phyloP scores from a whole-genome alignment of 1,140 invertebrate species.

The Drosophila oshimai region DNA sequence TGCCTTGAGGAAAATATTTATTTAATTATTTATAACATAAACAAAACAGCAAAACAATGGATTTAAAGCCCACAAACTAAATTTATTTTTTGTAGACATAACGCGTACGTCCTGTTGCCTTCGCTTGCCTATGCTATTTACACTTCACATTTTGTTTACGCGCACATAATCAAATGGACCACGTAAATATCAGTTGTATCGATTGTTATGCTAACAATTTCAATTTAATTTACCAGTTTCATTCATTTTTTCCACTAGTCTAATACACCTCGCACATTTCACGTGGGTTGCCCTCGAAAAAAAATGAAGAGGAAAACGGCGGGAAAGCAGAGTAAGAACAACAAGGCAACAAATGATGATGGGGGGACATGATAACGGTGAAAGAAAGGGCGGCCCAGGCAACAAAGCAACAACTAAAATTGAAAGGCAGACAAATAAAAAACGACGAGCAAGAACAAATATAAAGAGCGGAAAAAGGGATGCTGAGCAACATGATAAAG shows the following conservation, averaged over 20 bases:
- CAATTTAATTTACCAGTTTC: background rate
- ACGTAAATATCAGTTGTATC: background rate
- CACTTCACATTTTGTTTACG: background rate
- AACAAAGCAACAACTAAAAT: slow-evolving; percentile 45
- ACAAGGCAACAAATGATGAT: slow-evolving; percentile 18
- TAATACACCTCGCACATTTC: slow-evolving; percentile 10
- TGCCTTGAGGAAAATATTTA: too few species aligned
- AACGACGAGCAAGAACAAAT: slow-evolving; percentile 18
- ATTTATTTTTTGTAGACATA: background rate
- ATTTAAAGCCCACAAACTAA: background rate
- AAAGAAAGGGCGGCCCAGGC: background rate
- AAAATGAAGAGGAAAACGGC: background rate
- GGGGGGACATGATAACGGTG: background rate
- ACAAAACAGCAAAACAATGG: too few species aligned
- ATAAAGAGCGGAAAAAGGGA: slow-evolving; percentile 10
- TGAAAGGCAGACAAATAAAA: slow-evolving; percentile 45
- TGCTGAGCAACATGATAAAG: slow-evolving; percentile 63
- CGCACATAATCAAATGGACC: background rate
- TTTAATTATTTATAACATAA: too few species aligned
- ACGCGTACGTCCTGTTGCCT: background rate
- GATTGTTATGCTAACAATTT: background rate
- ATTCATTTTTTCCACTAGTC: background rate
- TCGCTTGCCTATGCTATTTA: background rate
- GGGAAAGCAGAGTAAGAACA: slow-evolving; percentile 11
- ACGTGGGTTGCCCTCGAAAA: background rate